Evolutionary conservation across 2,888 invertebrate genomes (phyloP).

Genomic region (Yponomeuta malinellus): DNA sequence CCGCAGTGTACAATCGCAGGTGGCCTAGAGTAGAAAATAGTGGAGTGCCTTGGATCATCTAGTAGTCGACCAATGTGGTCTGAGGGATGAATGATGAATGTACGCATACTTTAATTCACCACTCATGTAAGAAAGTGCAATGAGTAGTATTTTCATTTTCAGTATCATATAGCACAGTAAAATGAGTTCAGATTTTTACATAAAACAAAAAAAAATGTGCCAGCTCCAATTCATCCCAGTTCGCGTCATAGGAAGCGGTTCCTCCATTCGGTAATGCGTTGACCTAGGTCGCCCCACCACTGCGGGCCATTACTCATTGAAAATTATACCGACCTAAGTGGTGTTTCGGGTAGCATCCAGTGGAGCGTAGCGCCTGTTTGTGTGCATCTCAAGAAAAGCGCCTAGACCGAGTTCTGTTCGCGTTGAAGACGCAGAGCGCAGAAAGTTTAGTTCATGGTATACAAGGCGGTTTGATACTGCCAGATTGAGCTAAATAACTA

Average conservation of each 20-base stretch:
- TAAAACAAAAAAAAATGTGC: background rate
- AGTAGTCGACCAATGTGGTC: too few species aligned
- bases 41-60: too few species aligned
- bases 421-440: constrained; percentile 16
- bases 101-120: too few species aligned
- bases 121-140: background rate
- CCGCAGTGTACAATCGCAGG: too few species aligned
- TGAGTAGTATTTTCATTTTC: background rate
- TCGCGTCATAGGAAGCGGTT: constrained; percentile 39
- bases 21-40: too few species aligned
- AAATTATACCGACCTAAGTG: constrained; percentile 71
- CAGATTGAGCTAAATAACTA: too few species aligned
- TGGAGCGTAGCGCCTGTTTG: constrained; percentile 31
- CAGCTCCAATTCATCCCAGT: constrained; percentile 19
- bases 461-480: too few species aligned
- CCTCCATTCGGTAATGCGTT: constrained; percentile 53
- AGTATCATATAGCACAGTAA: background rate
- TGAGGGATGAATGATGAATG: too few species aligned
- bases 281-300: constrained; percentile 55
- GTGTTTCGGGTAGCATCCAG: constrained; percentile 61
- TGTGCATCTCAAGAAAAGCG: constrained; percentile 28
- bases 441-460: background rate
- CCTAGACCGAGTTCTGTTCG: constrained; percentile 17
- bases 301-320: constrained; percentile 64
- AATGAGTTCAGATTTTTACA: background rate